phyloP scores from a whole-genome alignment of 2,113 vertebrate species.

The Mesocricetus auratus region DNA sequence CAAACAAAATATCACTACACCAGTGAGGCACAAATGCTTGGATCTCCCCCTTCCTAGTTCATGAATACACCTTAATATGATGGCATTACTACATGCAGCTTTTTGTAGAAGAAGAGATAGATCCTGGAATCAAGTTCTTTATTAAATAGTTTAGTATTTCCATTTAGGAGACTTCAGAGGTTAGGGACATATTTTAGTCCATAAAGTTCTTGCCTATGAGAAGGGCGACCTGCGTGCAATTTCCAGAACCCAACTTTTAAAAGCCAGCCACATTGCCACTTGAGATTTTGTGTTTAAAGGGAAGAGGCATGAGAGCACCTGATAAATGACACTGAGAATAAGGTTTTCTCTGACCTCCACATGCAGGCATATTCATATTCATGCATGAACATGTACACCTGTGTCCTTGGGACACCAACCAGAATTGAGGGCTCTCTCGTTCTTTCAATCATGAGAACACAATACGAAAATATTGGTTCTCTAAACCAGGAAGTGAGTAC shows the following conservation, averaged over 20 bases:
- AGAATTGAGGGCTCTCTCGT: not conserved
- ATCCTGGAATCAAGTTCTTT: not conserved
- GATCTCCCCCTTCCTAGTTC: not conserved
- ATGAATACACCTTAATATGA: not conserved
- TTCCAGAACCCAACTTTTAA: not conserved
- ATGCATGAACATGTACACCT: not conserved
- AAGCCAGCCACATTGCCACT: no score
- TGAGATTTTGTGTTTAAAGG: no score
- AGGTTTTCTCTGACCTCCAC: not conserved
- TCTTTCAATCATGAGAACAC: rapidly evolving
- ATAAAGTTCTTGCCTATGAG: not conserved
- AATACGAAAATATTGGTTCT: not conserved
- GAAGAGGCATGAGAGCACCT: not conserved
- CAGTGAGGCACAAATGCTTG: not conserved
- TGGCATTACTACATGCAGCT: not conserved
- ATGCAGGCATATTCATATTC: not conserved
- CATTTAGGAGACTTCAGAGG: not conserved
- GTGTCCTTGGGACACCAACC: not conserved
- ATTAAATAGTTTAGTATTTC: no score
- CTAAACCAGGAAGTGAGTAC: not conserved
- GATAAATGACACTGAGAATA: not conserved
- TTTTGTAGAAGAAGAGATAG: not conserved
- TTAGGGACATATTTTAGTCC: not conserved
- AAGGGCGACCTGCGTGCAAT: no score
- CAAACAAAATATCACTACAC: no score